These are phyloP conservation scores for Acrobasis consociella DNA, from an alignment of 2,888 invertebrate genomes.

Conservation along the genomic window DNA sequence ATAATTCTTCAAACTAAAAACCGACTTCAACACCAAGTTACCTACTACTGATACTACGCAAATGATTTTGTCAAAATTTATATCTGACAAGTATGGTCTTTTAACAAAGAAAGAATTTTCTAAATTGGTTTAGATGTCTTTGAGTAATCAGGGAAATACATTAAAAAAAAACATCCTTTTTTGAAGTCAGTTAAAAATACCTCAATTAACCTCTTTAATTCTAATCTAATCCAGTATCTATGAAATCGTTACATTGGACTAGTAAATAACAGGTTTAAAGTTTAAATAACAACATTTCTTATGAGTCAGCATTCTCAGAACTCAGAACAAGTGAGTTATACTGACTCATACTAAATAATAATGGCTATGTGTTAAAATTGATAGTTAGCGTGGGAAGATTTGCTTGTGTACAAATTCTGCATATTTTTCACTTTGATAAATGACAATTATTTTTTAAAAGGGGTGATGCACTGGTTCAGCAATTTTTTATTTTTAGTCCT, in stretches of 20 bases:
- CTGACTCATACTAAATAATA: constrained; percentile 22
- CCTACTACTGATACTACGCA: no score
- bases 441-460: no score
- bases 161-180: not conserved
- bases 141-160: no score
- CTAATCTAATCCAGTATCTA: constrained; percentile 16
- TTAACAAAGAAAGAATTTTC: no score
- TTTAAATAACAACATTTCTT: constrained; percentile 18
- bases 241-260: not conserved
- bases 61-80: no score
- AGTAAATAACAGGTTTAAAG: not conserved
- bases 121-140: no score
- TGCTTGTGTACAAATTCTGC: constrained; percentile 8
- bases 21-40: no score
- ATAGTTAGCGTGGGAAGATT: constrained; percentile 10
- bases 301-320: constrained; percentile 22
- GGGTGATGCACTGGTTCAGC: no score
- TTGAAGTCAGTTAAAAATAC: not conserved
- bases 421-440: not conserved
- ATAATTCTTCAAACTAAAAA: no score
- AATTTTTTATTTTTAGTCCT: no score
- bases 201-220: not conserved
- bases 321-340: constrained; percentile 3
- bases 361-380: constrained; percentile 14
- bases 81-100: no score